Conservation (phyloP, 2,888 invertebrate species). For the Eumacrocentrus americanus region DNA sequence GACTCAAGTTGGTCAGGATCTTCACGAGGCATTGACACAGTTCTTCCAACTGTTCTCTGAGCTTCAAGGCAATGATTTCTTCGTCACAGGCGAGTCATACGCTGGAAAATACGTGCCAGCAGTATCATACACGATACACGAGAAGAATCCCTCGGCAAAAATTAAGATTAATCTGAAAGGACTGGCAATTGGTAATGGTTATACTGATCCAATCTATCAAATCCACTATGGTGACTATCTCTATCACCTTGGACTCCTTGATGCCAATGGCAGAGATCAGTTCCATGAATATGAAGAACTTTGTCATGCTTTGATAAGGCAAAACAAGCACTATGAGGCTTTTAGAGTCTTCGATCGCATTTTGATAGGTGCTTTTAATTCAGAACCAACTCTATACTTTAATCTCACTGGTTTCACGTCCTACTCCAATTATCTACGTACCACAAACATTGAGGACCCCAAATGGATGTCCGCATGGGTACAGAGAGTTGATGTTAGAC, state of each 20-base stretch:
- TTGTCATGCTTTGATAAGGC: constrained; percentile 69
- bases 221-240: constrained; percentile 79
- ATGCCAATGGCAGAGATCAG: constrained; percentile 67
- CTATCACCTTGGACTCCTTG: constrained; percentile 77
- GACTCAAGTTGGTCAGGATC: constrained; percentile 78
- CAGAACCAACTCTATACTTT: constrained; percentile 68
- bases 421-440: constrained; percentile 76
- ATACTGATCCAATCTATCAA: constrained; percentile 80
- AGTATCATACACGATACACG: constrained; percentile 74
- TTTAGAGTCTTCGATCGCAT: constrained; percentile 75
- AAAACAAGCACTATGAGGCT: constrained; percentile 71
- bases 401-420: constrained; percentile 79
- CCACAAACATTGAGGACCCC: constrained; percentile 64
- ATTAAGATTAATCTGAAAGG: constrained; percentile 75
- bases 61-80: constrained; percentile 77
- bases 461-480: constrained; percentile 69
- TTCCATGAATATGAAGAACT: constrained; percentile 70
- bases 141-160: constrained; percentile 66
- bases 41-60: constrained; percentile 86
- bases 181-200: constrained; percentile 79
- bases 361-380: constrained; percentile 72
- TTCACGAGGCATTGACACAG: constrained; percentile 78
- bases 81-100: constrained; percentile 88
- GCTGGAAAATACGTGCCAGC: constrained; percentile 85
- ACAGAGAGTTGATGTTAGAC: constrained; percentile 69